phyloP scores from a whole-genome alignment of 2,797 vertebrate genomes.

The Sphenopsis melanotis region DNA sequence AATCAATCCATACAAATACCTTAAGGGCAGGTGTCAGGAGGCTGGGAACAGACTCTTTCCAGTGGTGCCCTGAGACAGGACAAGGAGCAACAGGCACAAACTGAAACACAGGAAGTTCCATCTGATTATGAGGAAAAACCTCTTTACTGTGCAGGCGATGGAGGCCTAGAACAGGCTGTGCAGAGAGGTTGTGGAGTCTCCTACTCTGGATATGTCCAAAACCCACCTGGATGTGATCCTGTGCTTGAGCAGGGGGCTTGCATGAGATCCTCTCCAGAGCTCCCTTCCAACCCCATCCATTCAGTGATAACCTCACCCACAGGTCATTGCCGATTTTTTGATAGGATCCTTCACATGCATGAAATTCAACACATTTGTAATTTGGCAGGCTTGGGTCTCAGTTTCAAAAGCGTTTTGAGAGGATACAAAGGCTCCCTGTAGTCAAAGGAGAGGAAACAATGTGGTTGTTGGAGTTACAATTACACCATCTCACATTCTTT shows the following conservation, averaged over 20 bases:
- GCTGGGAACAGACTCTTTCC: background rate
- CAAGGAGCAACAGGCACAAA: background rate
- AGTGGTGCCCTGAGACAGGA: background rate
- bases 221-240: background rate
- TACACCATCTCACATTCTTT: background rate
- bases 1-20: background rate
- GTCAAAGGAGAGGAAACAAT: background rate
- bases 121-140: background rate
- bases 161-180: background rate
- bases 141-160: background rate
- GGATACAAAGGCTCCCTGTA: background rate
- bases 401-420: background rate
- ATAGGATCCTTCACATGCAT: background rate
- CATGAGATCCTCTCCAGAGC: background rate
- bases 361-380: background rate
- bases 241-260: background rate
- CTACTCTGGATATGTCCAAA: background rate
- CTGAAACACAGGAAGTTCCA: background rate
- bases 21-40: background rate
- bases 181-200: background rate
- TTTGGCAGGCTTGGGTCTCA: background rate
- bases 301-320: background rate
- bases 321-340: background rate
- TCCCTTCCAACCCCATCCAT: background rate
- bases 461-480: background rate